These are phyloP conservation scores for Diplosoma virens DNA, from an alignment of 23 tunicate genomes.

Conservation along the genomic window DNA sequence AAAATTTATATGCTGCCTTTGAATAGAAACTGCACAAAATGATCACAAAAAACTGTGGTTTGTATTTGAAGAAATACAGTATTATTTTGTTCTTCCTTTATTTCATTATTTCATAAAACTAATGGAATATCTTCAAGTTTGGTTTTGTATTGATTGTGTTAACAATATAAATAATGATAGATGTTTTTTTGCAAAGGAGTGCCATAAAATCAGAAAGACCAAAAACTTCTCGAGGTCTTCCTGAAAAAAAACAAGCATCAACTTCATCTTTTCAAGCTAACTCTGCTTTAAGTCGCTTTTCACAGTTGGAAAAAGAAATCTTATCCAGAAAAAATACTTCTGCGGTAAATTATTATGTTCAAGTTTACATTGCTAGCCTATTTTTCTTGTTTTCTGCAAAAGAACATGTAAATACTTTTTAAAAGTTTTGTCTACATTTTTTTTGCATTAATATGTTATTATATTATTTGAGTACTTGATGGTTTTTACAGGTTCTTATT, in stretches of 20 bases:
- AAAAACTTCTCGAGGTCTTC: conserved; percentile 35
- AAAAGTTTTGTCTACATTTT: neutral
- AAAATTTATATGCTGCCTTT: no score
- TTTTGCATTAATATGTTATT: neutral
- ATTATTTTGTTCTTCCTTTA: neutral
- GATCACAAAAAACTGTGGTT: no score
- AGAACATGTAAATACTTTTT: neutral
- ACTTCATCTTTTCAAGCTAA: neutral
- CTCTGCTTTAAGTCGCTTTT: conserved; percentile 5
- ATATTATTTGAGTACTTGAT: neutral
- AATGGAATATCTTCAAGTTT: neutral
- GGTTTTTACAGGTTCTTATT: neutral
- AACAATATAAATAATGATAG: no score
- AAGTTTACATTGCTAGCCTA: neutral
- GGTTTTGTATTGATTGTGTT: neutral
- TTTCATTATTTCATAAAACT: neutral
- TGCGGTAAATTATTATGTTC: neutral
- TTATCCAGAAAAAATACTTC: conserved; percentile 5
- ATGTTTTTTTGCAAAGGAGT: no score
- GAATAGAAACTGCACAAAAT: no score
- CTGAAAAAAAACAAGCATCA: neutral
- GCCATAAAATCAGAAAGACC: conserved; percentile 17
- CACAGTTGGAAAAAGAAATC: conserved; percentile 26
- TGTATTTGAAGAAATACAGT: neutral
- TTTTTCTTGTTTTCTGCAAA: neutral